These are phyloP conservation scores for Pogonophryne albipinna DNA, from an alignment of 2,797 vertebrate species.

Conservation along the genomic window DNA sequence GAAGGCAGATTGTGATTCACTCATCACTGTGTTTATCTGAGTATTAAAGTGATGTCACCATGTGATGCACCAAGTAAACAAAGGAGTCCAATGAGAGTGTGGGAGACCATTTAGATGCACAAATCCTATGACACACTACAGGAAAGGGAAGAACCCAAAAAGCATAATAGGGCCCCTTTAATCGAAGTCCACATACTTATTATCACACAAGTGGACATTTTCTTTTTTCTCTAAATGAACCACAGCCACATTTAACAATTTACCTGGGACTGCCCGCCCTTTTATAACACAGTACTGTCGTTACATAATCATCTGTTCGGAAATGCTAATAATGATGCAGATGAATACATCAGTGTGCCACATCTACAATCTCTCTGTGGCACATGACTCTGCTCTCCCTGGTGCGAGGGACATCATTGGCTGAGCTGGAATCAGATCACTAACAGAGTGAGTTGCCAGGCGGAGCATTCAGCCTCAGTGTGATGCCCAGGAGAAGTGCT, in stretches of 20 bases:
- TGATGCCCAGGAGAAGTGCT: slow-evolving; percentile 24
- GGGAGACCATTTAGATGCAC: too few relatives aligned
- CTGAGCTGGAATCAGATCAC: slow-evolving; percentile 36
- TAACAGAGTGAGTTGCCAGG: slow-evolving; percentile 35
- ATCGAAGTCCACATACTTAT: too few relatives aligned
- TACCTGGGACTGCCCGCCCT: background rate
- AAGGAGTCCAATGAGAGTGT: too few relatives aligned
- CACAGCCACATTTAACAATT: background rate
- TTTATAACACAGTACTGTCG: background rate
- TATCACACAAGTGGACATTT: background rate
- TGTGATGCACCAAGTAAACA: too few relatives aligned
- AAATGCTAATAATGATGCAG: slow-evolving; percentile 21
- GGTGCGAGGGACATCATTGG: slow-evolving; percentile 30
- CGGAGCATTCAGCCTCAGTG: slow-evolving; percentile 21
- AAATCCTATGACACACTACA: too few relatives aligned
- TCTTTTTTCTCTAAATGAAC: background rate
- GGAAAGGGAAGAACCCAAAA: too few relatives aligned
- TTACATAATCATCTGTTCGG: slow-evolving; percentile 19
- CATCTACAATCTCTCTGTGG: slow-evolving; percentile 25
- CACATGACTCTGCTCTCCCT: slow-evolving; percentile 18
- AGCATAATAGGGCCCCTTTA: too few relatives aligned
- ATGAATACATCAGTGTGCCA: slow-evolving; percentile 27
- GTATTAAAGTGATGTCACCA: too few relatives aligned
- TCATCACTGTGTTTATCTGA: too few relatives aligned
- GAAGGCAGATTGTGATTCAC: too few relatives aligned